Evolutionary conservation across 1,140 invertebrate species (phyloP), one percentile per base, ranked within the genome.

Genomic region (Sarcophaga peregrina): DNA sequence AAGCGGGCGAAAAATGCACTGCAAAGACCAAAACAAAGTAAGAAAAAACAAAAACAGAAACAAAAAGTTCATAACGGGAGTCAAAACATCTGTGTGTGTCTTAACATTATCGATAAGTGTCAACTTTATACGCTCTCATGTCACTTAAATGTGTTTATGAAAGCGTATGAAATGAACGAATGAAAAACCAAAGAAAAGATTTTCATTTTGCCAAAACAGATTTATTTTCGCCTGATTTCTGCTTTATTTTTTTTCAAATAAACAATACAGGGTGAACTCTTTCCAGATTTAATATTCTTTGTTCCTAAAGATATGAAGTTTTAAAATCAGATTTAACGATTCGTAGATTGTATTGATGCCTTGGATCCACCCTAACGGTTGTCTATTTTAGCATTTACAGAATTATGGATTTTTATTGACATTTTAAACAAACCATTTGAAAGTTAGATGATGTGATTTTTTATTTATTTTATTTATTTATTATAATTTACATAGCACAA

Each of bases 121-220:
- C 75, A 78, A 78, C 75, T 78, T 37, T 78, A 78, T 78, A 37
- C 75, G 75, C 75, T 78, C n/a, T 78, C 47, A 78, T 78, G 75
- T 78, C 75, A 50, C 75, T 78, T 78, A 78, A 78, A 78, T 78
- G 75, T 78, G 75, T 17, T 48, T 25, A 78, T 50, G 47, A 78
- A 48, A 78, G 17, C n/a, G 47, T 20, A 50, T 52, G n/a, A 78
- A 37, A 37, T 4, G 25, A 2, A 37, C 1, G 25, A 37, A 37
- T 37, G 25, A 37, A 37, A 37, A 37, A 4, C 25, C 25, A 37
- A 20, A 50, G 20, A 68, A 8, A 20, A 68, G 17, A 68, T 58
- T 58, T 58, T 58, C 54, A n/a, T 58, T 58, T 58, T 0, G 62
- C 20, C 25, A 37, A 37, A 25, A 68, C 62, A 17, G 17, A 20